phyloP scores from a whole-genome alignment of 2,888 invertebrate species.

The Magallana nippona region DNA sequence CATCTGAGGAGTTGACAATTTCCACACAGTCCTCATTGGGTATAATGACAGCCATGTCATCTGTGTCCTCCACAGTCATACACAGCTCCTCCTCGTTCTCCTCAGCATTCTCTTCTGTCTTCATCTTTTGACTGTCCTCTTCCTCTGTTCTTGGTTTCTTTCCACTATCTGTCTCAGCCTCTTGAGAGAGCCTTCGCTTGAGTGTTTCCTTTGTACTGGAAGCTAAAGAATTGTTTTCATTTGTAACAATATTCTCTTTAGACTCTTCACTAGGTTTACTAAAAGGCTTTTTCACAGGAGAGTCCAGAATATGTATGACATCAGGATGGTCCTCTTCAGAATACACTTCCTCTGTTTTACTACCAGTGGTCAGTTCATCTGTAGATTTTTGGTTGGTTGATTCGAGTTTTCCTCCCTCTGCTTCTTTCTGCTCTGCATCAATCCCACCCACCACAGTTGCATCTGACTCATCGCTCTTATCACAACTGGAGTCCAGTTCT shows the following conservation, averaged over 20 bases:
- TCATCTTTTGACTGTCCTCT: not conserved
- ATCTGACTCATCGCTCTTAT: conserved; percentile 41
- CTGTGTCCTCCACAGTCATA: conserved; percentile 38
- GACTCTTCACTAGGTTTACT: not conserved
- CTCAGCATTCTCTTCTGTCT: not conserved
- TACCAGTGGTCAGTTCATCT: not conserved
- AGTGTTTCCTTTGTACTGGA: not conserved
- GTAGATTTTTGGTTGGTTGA: not conserved
- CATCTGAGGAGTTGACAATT: conserved; percentile 38
- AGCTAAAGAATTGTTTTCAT: not conserved
- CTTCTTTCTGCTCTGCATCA: conserved; percentile 23
- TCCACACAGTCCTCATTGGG: conserved; percentile 40
- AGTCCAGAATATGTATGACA: conserved; percentile 1
- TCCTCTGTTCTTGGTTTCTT: conserved; percentile 16
- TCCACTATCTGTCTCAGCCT: not conserved
- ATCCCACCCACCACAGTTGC: conserved; percentile 38
- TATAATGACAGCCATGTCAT: conserved; percentile 38
- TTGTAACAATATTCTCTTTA: not conserved
- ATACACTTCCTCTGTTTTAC: not conserved
- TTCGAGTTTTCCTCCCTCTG: not conserved
- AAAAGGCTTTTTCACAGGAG: not conserved
- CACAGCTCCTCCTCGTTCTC: conserved; percentile 16
- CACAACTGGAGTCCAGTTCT: conserved; percentile 38
- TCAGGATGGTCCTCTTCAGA: not conserved
- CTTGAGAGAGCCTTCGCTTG: not conserved